Base-by-base conservation (phyloP, 2,797 vertebrate genomes). In the Rhincodon typus region DNA sequence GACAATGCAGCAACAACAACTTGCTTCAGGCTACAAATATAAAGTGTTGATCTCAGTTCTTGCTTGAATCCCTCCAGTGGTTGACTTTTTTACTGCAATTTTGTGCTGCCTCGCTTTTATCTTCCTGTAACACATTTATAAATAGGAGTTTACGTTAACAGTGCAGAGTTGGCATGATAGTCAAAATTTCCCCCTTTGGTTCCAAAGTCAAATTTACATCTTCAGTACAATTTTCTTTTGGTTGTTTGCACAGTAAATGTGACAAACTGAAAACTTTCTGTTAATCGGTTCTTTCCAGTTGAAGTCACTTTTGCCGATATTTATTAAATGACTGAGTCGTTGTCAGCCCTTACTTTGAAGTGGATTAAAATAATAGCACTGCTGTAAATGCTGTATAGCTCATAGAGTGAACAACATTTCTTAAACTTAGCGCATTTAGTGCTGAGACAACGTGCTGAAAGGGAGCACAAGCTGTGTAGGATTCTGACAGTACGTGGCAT, bases 331-430 rank as follows among this genome's bases (percentile, higher is more conserved):
- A 93, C 62, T 69, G 34, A 93, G 62, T 38, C n/a, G 34, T 93
- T 69, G 66, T 93, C n/a, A 69, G 62, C 66, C 66, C 62, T 93
- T 38, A 38, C 87, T 90, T 62, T 90, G 82, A 90, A 38, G 88
- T 38, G 57, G 57, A 91, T 91, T 66, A 38, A 38, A n/a, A 62
- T 91, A n/a, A 67, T 34, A n/a, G 34, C 30, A 91, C 17, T 67
- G 66, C 66, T 69, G n/a, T 21, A 93, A 93, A 42, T 69, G 62
- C 23, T 25, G n/a, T 10, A 69, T n/a, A 67, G 38, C 17, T 91
- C 88, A 62, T 38, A 34, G 15, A 62, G 23, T 27, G n/a, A 69
- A 62, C 62, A 13, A 2, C 66, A 27, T 67, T 93, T 23, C 66
- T 69, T 42, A n/a, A 12, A 69, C 25, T 93, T 69, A 69, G n/a